Base-by-base conservation (phyloP, 1,140 invertebrate species). In the Ooceraea biroi region DNA sequence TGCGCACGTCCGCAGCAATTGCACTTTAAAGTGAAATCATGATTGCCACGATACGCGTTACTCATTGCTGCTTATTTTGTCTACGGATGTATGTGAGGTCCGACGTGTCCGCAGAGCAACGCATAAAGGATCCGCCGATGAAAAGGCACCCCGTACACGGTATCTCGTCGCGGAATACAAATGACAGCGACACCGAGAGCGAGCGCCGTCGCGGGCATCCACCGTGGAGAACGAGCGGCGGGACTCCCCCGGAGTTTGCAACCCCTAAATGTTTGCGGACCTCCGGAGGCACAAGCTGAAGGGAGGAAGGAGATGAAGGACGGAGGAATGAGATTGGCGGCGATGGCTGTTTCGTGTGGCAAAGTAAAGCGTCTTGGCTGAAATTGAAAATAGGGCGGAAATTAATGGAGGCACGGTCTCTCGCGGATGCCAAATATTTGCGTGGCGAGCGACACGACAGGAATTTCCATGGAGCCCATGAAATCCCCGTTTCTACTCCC, bases 371-470 rank as follows among this genome's bases (percentile, higher is more conserved):
- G 73, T 84, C 87, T 89, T 89, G 76, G 50, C 52, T 69, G 83
- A 83, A 88, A 89, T 89, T 90, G 88, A 87, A 90, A 90, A 89
- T 77, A 90, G 88, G 83, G 63, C 68, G 88, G 88, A 87, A 90
- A 90, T 90, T 90, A 90, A 90, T 90, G 85, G 83, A 72, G 84
- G 63, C 61, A 74, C 76, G 76, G 58, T 60, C 61, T 66, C 27
- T 71, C 58, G 72, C 60, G 69, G 73, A 78, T 82, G 73, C 58
- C 88, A 90, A 90, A 90, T 90, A 90, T 90, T 90, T 90, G 85
- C 85, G 50, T 61, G 69, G 19, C 57, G 77, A 66, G 27, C 61
- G 78, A 85, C 61, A 82, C 74, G 58, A 41, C 30, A 57, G 25
- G 68, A 86, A 88, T 88, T 72, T 87, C 86, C 82, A 88, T 77